These are phyloP conservation scores for Lordiphosa clarofinis DNA, from an alignment of 1,140 invertebrate species.

Conservation along the genomic window DNA sequence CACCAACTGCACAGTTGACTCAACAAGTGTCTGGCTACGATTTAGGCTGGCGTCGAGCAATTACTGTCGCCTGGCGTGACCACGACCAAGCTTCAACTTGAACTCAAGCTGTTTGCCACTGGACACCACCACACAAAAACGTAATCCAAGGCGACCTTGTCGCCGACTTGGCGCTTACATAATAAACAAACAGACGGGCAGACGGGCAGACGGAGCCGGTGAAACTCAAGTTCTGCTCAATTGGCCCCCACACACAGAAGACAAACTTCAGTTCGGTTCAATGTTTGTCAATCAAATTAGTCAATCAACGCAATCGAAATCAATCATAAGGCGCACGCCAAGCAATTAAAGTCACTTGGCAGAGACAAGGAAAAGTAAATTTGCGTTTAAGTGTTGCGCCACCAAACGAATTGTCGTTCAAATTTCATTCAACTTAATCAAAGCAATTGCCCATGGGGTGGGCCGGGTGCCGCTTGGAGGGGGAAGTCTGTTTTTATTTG, in stretches of 20 bases:
- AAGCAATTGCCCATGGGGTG: constrained; percentile 28
- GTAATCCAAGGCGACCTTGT: constrained; percentile 56
- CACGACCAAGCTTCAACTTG: constrained; percentile 53
- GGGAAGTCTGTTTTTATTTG: constrained; percentile 34
- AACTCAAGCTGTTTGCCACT: constrained; percentile 51
- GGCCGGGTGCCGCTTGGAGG: neutral
- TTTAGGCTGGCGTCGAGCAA: constrained; percentile 32
- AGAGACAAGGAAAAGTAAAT: constrained; percentile 55
- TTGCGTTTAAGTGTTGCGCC: constrained; percentile 62
- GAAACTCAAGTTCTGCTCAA: neutral
- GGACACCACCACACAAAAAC: constrained; percentile 32
- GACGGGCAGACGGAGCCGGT: too few species aligned
- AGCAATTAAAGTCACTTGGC: constrained; percentile 48
- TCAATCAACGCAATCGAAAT: constrained; percentile 47
- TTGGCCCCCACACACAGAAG: neutral
- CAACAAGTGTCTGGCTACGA: neutral
- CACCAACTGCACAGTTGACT: too few species aligned
- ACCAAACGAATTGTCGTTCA: constrained; percentile 28
- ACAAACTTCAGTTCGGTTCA: constrained; percentile 5
- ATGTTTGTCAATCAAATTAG: constrained; percentile 72
- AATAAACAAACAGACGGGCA: constrained; percentile 22
- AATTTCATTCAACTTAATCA: constrained; percentile 70
- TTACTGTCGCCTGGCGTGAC: constrained; percentile 55
- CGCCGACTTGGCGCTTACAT: constrained; percentile 36
- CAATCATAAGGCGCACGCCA: constrained; percentile 61